phyloP scores from a whole-genome alignment of 2,797 vertebrate species.

The Trematomus bernacchii region DNA sequence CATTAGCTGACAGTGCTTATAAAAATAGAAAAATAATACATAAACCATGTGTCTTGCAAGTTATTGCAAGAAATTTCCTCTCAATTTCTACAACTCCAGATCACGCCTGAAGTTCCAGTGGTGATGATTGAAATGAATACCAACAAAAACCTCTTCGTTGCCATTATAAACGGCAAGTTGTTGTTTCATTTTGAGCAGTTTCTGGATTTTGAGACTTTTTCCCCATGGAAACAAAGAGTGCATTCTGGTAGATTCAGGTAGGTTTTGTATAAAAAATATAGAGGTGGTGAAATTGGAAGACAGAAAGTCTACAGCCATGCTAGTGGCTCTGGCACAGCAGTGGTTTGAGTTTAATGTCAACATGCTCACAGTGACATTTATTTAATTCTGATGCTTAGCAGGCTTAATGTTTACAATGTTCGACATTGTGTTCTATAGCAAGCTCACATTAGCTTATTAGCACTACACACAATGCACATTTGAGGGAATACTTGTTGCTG shows the following conservation, averaged over 20 bases:
- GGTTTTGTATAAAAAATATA: conserved; percentile 5
- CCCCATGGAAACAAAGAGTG: neutral
- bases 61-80: conserved; percentile 53
- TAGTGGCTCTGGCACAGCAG: neutral
- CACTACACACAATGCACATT: neutral
- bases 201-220: conserved; percentile 5
- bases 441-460: neutral
- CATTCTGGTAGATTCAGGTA: conserved; percentile 16
- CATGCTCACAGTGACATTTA: neutral
- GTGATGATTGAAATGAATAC: conserved; percentile 44
- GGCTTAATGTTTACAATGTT: neutral
- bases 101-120: conserved; percentile 41
- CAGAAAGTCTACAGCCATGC: neutral
- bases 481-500: neutral
- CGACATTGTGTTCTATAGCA: neutral
- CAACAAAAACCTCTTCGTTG: conserved; percentile 38
- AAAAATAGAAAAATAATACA: conserved; percentile 65
- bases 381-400: neutral
- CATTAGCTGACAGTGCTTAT: conserved; percentile 59
- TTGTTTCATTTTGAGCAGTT: conserved; percentile 15
- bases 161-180: conserved; percentile 39
- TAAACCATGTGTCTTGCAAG: conserved; percentile 59
- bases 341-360: neutral
- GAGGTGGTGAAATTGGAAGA: neutral
- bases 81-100: conserved; percentile 42